Evolutionary conservation across 92 coral and sea anemone species (phyloP).

Genomic region (Virgularia gustaviana): DNA sequence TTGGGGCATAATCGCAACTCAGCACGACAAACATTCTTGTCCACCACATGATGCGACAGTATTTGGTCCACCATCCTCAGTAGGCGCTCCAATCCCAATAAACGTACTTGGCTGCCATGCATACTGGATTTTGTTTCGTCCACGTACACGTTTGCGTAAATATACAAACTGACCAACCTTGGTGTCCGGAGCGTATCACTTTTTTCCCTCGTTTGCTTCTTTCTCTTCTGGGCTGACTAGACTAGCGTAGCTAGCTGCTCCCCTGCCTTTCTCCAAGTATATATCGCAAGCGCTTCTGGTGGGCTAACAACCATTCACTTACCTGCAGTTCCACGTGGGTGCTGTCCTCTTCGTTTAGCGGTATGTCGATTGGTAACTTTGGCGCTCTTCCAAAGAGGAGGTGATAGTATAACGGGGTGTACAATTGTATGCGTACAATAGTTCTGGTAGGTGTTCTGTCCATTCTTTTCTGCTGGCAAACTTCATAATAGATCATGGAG

Average conservation of each 20-base stretch:
- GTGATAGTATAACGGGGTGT: too few species aligned
- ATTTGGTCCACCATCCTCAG: slow-evolving; percentile 52
- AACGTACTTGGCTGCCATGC: slow-evolving; percentile 58
- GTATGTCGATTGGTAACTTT: too few species aligned
- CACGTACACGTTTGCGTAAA: slow-evolving; percentile 46
- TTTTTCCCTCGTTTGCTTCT: not conserved
- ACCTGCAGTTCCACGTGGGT: not conserved
- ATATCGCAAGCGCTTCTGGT: not conserved
- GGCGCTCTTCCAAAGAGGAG: too few species aligned
- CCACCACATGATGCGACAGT: slow-evolving; percentile 46
- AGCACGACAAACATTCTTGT: slow-evolving; percentile 41
- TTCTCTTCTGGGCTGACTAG: too few species aligned
- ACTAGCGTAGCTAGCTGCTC: not conserved
- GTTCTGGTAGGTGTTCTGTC: too few species aligned
- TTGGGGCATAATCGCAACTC: slow-evolving; percentile 50
- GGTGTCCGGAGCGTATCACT: not conserved
- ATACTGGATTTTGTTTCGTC: slow-evolving; percentile 55
- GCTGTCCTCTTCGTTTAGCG: too few species aligned
- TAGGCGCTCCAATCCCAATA: slow-evolving; percentile 45
- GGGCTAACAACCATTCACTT: not conserved
- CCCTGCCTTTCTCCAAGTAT: slow-evolving; percentile 16
- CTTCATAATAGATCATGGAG: slow-evolving; percentile 62
- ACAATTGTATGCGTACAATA: too few species aligned
- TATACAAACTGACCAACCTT: slow-evolving; percentile 41
- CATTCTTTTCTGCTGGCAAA: too few species aligned